phyloP scores from a whole-genome alignment of 2,888 invertebrate species.

The Protodeltote pygarga region DNA sequence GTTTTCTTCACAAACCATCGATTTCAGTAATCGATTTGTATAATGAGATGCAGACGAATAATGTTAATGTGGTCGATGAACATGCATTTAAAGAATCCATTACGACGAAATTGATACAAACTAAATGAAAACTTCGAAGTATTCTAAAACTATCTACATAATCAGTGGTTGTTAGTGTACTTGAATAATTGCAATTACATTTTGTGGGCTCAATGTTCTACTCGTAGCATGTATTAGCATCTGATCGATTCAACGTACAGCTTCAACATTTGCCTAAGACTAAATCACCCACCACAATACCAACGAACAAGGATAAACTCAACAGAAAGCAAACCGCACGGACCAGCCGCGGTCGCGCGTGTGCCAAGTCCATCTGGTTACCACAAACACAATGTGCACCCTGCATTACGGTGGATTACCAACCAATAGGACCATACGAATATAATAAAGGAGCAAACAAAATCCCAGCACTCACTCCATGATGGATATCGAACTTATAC shows the following conservation, averaged over 20 bases:
- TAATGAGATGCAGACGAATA: conserved; percentile 62
- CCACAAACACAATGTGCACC: conserved; percentile 83
- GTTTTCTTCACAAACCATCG: conserved; percentile 63
- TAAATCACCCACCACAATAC: conserved; percentile 80
- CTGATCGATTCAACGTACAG: conserved; percentile 71
- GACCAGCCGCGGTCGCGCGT: conserved; percentile 58
- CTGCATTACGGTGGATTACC: conserved; percentile 77
- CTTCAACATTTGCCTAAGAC: conserved; percentile 76
- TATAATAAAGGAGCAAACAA: conserved; percentile 81
- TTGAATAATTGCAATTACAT: conserved; percentile 65
- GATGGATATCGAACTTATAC: conserved; percentile 76
- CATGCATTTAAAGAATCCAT: conserved; percentile 61
- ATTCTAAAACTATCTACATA: conserved; percentile 62
- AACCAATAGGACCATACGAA: conserved; percentile 76
- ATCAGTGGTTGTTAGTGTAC: conserved; percentile 75
- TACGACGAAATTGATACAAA: conserved; percentile 61
- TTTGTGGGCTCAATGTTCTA: conserved; percentile 85
- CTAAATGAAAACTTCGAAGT: conserved; percentile 60
- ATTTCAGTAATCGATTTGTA: conserved; percentile 38
- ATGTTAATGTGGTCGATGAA: conserved; percentile 59
- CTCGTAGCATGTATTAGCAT: conserved; percentile 79
- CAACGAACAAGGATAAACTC: conserved; percentile 75
- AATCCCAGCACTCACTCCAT: conserved; percentile 85
- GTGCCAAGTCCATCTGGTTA: conserved; percentile 70
- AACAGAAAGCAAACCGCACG: conserved; percentile 74